Percentiles rank a stretch among this genome's conserved stretches.
Evolutionary conservation across 2,113 vertebrate genomes (phyloP).

Genomic region (Tapirus terrestris): DNA sequence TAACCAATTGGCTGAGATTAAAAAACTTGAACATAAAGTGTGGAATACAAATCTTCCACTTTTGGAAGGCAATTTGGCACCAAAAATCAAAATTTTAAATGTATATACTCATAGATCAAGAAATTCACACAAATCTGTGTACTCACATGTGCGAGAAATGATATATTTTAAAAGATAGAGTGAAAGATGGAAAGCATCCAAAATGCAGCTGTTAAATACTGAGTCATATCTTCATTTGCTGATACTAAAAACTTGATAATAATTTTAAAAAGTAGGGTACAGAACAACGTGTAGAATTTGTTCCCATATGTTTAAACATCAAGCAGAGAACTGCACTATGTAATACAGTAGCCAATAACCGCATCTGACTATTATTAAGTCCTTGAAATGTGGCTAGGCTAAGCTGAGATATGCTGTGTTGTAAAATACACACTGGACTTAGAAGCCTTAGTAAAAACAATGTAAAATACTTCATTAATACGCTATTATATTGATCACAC

Average conservation of each 20-base stretch:
- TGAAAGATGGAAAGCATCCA: background rate
- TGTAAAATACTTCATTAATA: background rate
- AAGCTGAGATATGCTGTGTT: background rate
- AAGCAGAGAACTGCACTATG: background rate
- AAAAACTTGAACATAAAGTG: background rate
- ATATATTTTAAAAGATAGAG: background rate
- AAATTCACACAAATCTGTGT: background rate
- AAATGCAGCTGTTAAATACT: background rate
- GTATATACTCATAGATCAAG: background rate
- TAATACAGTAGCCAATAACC: background rate
- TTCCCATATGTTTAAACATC: background rate
- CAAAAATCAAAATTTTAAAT: background rate
- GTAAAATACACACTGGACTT: background rate
- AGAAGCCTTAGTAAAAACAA: background rate
- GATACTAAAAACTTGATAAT: background rate
- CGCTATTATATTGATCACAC: background rate
- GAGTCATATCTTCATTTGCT: background rate
- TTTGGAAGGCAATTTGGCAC: background rate
- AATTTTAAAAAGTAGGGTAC: background rate
- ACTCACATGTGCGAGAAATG: background rate
- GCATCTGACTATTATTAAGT: background rate
- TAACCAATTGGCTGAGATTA: background rate
- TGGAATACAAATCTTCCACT: background rate
- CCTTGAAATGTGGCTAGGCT: background rate
- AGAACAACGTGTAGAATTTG: background rate